These are phyloP conservation scores for Sprattus sprattus DNA, from an alignment of 2,113 vertebrate genomes.

Conservation along the genomic window DNA sequence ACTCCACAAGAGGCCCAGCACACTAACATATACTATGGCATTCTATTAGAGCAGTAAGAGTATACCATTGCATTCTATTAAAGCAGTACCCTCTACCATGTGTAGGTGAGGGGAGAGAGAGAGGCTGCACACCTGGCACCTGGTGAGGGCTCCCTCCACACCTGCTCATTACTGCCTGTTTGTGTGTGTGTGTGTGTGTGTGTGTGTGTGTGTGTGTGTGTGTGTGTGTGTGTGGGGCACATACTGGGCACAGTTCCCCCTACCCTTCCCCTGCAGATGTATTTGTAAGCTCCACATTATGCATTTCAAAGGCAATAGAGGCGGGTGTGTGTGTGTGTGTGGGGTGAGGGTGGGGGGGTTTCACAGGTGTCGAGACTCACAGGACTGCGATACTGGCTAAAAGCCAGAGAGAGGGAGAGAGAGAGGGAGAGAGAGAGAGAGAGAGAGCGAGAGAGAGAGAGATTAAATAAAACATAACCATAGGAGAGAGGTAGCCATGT, in stretches of 20 bases:
- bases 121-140: not conserved
- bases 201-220: not conserved
- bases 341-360: not conserved
- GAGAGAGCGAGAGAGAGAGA: not conserved
- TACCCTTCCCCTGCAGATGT: not conserved
- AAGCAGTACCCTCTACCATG: not conserved
- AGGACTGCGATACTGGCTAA: not conserved
- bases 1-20: not conserved
- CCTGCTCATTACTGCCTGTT: constrained; percentile 13
- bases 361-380: constrained; percentile 6
- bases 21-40: not conserved
- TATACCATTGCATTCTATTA: not conserved
- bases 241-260: no score
- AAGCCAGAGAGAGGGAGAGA: not conserved
- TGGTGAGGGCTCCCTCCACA: constrained; percentile 14
- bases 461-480: not conserved
- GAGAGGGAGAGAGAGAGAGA: not conserved
- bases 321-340: no score
- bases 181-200: not conserved
- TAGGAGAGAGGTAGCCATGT: not conserved
- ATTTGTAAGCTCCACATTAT: not conserved
- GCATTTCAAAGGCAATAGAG: not conserved
- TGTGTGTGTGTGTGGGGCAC: not conserved
- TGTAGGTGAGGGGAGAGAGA: not conserved
- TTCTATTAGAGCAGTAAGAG: not conserved